Evolutionary conservation across 2,888 invertebrate genomes (phyloP).

Genomic region (Xanthia togata): DNA sequence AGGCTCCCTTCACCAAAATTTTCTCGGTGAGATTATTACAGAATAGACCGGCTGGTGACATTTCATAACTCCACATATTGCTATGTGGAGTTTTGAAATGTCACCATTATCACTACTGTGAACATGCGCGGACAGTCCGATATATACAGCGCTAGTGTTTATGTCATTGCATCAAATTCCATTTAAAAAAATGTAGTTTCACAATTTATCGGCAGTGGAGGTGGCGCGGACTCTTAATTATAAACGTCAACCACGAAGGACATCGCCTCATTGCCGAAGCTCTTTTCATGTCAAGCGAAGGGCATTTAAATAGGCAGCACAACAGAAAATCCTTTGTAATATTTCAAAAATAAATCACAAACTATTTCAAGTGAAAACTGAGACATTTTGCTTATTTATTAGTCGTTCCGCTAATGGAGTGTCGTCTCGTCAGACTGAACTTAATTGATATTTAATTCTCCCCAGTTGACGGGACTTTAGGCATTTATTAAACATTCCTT

Average conservation of each 20-base stretch:
- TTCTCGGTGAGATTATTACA: too few species aligned
- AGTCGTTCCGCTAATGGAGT: slow-evolving; percentile 40
- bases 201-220: too few species aligned
- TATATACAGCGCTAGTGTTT: too few species aligned
- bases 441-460: slow-evolving; percentile 54
- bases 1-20: too few species aligned
- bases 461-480: slow-evolving; percentile 48
- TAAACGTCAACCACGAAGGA: slow-evolving; percentile 16
- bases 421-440: slow-evolving; percentile 25
- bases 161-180: too few species aligned
- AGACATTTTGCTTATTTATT: slow-evolving; percentile 39
- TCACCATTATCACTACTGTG: background rate
- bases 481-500: slow-evolving; percentile 41
- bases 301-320: slow-evolving; percentile 5
- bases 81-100: too few species aligned
- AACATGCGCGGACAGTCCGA: background rate
- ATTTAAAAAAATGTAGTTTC: too few species aligned
- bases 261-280: background rate
- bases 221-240: slow-evolving; percentile 1
- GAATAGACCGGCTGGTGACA: too few species aligned
- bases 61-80: too few species aligned
- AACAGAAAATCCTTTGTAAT: slow-evolving; percentile 26
- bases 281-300: slow-evolving; percentile 11
- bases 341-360: slow-evolving; percentile 38
- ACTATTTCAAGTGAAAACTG: slow-evolving; percentile 48